Evolutionary conservation across 1,140 invertebrate species (phyloP).

Genomic region (Drosophila teissieri): DNA sequence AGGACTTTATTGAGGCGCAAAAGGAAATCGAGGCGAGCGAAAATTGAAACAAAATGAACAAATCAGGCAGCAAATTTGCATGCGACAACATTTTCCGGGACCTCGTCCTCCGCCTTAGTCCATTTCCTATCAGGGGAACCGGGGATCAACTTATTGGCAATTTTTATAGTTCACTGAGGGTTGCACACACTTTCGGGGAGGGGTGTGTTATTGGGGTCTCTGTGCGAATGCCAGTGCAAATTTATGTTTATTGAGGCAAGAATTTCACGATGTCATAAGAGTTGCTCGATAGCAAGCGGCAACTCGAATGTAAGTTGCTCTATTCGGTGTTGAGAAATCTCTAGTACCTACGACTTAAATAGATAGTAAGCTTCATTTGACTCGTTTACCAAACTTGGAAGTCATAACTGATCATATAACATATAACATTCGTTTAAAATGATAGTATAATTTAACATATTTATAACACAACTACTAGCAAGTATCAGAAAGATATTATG

Average conservation of each 20-base stretch:
- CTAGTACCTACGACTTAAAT: too few species aligned
- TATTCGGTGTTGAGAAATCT: background rate
- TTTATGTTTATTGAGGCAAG: conserved; percentile 79
- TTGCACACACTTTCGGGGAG: conserved; percentile 20
- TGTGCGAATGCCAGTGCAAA: conserved; percentile 58
- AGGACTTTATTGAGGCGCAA: conserved; percentile 65
- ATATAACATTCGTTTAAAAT: background rate
- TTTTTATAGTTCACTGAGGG: conserved; percentile 62
- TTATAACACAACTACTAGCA: too few species aligned
- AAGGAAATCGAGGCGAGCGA: conserved; percentile 38
- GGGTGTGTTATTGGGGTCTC: conserved; percentile 18
- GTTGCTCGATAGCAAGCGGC: conserved; percentile 25
- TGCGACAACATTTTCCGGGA: conserved; percentile 71
- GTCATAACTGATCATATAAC: background rate
- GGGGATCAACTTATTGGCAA: conserved; percentile 72
- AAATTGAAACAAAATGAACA: conserved; percentile 82
- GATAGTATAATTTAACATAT: too few species aligned
- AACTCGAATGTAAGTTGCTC: conserved; percentile 21
- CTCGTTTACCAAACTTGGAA: background rate
- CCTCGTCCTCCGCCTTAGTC: conserved; percentile 8
- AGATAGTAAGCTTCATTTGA: too few species aligned
- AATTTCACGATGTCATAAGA: conserved; percentile 72
- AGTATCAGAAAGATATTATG: background rate
- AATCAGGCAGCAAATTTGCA: conserved; percentile 80
- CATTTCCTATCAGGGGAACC: conserved; percentile 20